Evolutionary conservation across 2,888 invertebrate species (phyloP), one percentile per base, ranked within the genome.

Genomic region (Eumacrocentrus americanus): DNA sequence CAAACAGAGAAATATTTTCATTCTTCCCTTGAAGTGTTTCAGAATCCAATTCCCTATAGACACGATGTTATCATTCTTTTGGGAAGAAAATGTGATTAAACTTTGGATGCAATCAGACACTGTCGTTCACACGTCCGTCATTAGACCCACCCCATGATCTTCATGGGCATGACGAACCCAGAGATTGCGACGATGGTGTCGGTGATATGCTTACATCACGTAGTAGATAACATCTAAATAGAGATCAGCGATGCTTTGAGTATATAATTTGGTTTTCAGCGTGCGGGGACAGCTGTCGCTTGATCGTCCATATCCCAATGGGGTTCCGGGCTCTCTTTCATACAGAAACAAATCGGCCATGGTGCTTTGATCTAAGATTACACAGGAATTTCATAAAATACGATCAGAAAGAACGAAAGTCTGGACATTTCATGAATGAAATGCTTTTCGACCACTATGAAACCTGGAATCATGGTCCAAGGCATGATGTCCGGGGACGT

Each of bases 251-350:
- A 73, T 78, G 74, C 76, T 78, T 75, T 76, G 79, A 78, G 78
- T 72, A 73, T 76, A 75, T 79, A 78, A 80, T 80, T 80, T 73
- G 73, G 76, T 80, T 78, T 78, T 72, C 72, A 75, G 71, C 72
- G 74, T n/a, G n/a, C 72, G 72, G 74, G 72, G 77, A 79, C 80
- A 80, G 78, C 80, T 80, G 80, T 79, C 75, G 75, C 72, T 68
- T 68, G 68, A 72, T 70, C 67, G 67, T 66, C 63, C 54, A n/a
- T n/a, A 64, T 42, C 29, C 14, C 18, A 53, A 29, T n/a, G 60
- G 37, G 51, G 47, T 22, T 22, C 16, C n/a, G n/a, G n/a, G n/a
- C n/a, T n/a, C n/a, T n/a, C n/a, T n/a, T n/a, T n/a, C n/a, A n/a
- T n/a, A n/a, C n/a, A n/a, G n/a, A n/a, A n/a, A n/a, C n/a, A n/a